Evolutionary conservation across 2,797 vertebrate species (phyloP), one percentile per base, ranked within the genome.

Genomic region (Oceanodroma leucorhoa): DNA sequence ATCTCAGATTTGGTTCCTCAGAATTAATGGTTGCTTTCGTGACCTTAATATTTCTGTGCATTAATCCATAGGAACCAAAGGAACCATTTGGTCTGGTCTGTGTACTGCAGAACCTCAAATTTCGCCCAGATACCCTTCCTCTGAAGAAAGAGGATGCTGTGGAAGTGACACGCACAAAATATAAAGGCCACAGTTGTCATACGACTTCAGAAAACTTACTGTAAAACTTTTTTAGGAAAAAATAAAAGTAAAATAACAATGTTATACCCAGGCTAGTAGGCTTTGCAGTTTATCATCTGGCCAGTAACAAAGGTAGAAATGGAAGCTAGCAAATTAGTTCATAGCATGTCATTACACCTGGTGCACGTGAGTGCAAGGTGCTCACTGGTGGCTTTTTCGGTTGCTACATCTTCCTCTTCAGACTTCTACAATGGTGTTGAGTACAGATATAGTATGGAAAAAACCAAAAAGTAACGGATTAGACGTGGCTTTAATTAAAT

Each of bases 371-470:
- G 65, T 9, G 48, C 5, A 4, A 0, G 5, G 7, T 58, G 43
- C 34, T 72, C 13, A 11, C 14, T 14, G 23, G 22, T n/a, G 40
- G 0, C 1, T 51, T 53, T 45, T 26, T 41, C 0, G 0, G 23
- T 60, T 71, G 38, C 51, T 71, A 48, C 22, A 19, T 76, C 26
- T 75, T 65, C 12, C n/a, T 83, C 14, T 70, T 70, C 38, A 61
- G 62, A 9, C 3, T 66, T 70, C 13, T 36, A 0, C 23, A 46
- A 1, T 27, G 34, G 30, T 36, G 20, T 46, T 7, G 14, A 79
- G 36, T 14, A 20, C 29, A 45, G 29, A 21, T 45, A 12, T 66
- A 38, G 22, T 41, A n/a, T 11, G 26, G 72, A 41, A 70, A 66
- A 54, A 62, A 30, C 20, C 20, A 11, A 3, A 32, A 65, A 41